Conservation (phyloP, 2,113 vertebrate species). For the Saimiri boliviensis region DNA sequence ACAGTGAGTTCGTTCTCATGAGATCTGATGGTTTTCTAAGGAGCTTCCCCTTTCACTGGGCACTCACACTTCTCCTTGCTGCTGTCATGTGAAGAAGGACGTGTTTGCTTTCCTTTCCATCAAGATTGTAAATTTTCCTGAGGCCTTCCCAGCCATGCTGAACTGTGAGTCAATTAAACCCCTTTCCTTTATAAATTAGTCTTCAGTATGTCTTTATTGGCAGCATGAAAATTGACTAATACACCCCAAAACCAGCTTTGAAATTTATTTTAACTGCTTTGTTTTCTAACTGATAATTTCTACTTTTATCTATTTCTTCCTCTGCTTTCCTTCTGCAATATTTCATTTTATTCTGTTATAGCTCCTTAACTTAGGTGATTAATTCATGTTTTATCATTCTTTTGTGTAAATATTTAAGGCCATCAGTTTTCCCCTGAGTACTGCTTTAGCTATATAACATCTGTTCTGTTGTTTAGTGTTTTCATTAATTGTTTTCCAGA, state of each 20-base stretch:
- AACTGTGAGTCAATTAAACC: too few species aligned
- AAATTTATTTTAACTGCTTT: slow-evolving; percentile 48
- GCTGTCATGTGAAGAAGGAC: too few species aligned
- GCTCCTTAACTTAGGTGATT: slow-evolving; percentile 24
- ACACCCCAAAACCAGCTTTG: neutral
- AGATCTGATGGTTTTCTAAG: too few species aligned
- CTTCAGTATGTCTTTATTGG: too few species aligned
- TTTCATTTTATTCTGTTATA: slow-evolving; percentile 35
- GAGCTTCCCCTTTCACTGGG: too few species aligned
- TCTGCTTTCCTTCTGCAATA: slow-evolving; percentile 6
- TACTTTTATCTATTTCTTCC: slow-evolving; percentile 48
- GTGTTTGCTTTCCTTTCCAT: too few species aligned
- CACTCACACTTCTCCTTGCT: too few species aligned
- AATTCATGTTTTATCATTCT: slow-evolving; percentile 44
- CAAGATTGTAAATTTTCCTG: too few species aligned
- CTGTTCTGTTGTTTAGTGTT: neutral
- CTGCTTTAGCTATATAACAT: slow-evolving; percentile 31
- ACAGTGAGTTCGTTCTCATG: too few species aligned
- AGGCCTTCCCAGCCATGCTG: too few species aligned
- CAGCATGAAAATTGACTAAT: too few species aligned
- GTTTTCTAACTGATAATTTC: slow-evolving; percentile 56
- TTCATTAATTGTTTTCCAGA: slow-evolving; percentile 48
- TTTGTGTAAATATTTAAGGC: slow-evolving; percentile 54
- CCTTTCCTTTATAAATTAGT: too few species aligned
- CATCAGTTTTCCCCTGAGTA: slow-evolving; percentile 35